Evolutionary conservation across 2,888 invertebrate species (phyloP).

Genomic region (Calameuta filiformis): DNA sequence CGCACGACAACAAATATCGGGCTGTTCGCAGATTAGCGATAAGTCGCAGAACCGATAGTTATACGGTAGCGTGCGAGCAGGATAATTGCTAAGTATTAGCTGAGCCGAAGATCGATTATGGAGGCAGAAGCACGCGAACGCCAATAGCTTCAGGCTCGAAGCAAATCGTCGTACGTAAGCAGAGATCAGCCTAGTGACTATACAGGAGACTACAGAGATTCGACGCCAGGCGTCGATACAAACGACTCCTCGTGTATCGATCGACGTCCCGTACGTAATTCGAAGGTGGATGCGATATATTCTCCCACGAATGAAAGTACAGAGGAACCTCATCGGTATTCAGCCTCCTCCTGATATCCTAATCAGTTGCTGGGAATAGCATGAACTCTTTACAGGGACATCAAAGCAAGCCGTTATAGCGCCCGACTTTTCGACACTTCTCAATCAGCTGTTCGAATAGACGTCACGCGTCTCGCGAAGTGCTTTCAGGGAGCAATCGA

Average conservation of each 20-base stretch:
- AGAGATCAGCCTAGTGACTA: not conserved
- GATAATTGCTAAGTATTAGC: not conserved
- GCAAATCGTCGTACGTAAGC: not conserved
- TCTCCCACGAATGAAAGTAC: not conserved
- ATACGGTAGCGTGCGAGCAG: not conserved
- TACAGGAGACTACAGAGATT: too few species aligned
- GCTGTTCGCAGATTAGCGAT: not conserved
- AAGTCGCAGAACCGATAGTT: not conserved
- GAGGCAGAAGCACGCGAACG: not conserved
- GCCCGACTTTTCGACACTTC: not conserved
- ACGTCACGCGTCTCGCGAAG: not conserved
- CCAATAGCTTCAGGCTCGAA: not conserved
- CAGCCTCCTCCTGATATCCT: not conserved
- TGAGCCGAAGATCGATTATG: not conserved
- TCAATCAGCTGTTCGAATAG: not conserved
- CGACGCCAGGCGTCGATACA: not conserved
- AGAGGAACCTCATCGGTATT: not conserved
- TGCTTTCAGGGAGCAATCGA: not conserved
- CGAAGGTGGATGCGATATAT: not conserved
- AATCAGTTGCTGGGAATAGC: not conserved
- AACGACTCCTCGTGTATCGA: too few species aligned
- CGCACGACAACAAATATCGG: not conserved
- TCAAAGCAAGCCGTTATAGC: not conserved
- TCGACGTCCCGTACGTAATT: not conserved
- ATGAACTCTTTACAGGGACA: not conserved